A percentile compares a stretch with the other conserved stretches of the same genome.
Conservation (phyloP, 2,888 invertebrate species). For the Nemotelus pantherinus region DNA sequence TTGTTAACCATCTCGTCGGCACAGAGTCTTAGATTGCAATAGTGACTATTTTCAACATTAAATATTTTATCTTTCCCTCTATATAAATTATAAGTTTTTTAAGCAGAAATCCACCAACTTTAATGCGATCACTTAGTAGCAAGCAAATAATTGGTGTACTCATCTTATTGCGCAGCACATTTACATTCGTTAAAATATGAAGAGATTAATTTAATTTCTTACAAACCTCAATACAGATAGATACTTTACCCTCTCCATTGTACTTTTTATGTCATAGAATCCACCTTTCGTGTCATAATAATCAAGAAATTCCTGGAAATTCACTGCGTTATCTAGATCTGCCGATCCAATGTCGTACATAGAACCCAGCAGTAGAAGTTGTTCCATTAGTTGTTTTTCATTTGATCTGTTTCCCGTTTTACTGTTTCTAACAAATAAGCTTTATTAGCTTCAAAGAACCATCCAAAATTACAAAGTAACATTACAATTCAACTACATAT, state of each 20-base stretch:
- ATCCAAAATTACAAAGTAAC: slow-evolving; percentile 45
- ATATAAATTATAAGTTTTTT: too few relatives aligned
- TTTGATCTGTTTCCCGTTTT: slow-evolving; percentile 33
- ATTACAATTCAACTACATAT: slow-evolving; percentile 64
- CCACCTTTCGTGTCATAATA: slow-evolving; percentile 54
- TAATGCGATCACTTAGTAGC: too few relatives aligned
- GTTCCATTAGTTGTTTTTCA: slow-evolving; percentile 27
- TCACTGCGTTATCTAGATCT: slow-evolving; percentile 47
- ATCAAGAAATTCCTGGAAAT: slow-evolving; percentile 56
- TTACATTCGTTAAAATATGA: too few relatives aligned
- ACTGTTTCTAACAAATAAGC: slow-evolving; percentile 14
- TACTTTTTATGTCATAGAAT: slow-evolving; percentile 55
- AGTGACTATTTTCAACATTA: too few relatives aligned
- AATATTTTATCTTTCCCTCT: too few relatives aligned
- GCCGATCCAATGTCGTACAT: slow-evolving; percentile 52
- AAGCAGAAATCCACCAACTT: too few relatives aligned
- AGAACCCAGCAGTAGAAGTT: slow-evolving; percentile 51
- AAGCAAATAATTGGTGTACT: too few relatives aligned
- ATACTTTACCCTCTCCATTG: slow-evolving; percentile 53
- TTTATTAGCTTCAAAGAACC: slow-evolving; percentile 14
- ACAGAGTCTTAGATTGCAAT: too few relatives aligned
- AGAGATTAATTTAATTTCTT: too few relatives aligned
- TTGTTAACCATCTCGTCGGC: too few relatives aligned
- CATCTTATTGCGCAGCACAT: too few relatives aligned
- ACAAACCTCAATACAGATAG: too few relatives aligned